Evolutionary conservation across 2,113 vertebrate genomes (phyloP).

Genomic region (Seriola quinqueradiata): DNA sequence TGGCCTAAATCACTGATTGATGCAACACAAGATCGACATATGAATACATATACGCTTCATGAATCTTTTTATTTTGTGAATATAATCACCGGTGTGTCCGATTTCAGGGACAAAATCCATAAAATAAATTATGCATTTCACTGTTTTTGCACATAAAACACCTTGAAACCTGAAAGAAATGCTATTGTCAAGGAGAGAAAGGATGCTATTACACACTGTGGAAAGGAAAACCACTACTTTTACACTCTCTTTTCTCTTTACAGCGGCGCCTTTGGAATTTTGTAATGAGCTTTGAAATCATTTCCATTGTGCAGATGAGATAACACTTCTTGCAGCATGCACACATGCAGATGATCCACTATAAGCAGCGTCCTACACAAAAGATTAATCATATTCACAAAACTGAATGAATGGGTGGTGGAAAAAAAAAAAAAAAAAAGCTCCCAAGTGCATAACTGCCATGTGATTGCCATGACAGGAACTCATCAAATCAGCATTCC

Average conservation of each 20-base stretch:
- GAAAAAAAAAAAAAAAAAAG: conserved; percentile 23
- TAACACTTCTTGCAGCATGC: neutral
- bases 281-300: conserved; percentile 11
- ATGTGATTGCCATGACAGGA: conserved; percentile 48
- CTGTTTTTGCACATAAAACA: fast-evolving
- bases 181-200: neutral
- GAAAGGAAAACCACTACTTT: neutral
- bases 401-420: conserved; percentile 15
- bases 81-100: neutral
- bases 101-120: neutral
- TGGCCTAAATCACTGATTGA: neutral
- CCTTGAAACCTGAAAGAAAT: neutral
- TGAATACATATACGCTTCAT: too few species aligned
- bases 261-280: neutral
- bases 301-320: neutral
- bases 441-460: conserved; percentile 15
- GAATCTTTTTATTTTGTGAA: neutral
- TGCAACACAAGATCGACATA: neutral
- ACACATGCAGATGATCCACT: conserved; percentile 22
- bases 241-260: neutral
- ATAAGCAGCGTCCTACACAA: neutral
- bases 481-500: conserved; percentile 58
- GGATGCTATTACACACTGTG: neutral
- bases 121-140: neutral
- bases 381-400: conserved; percentile 47